These are phyloP conservation scores for Nyctibius bracteatus DNA, from an alignment of 2,113 vertebrate species.

Conservation along the genomic window DNA sequence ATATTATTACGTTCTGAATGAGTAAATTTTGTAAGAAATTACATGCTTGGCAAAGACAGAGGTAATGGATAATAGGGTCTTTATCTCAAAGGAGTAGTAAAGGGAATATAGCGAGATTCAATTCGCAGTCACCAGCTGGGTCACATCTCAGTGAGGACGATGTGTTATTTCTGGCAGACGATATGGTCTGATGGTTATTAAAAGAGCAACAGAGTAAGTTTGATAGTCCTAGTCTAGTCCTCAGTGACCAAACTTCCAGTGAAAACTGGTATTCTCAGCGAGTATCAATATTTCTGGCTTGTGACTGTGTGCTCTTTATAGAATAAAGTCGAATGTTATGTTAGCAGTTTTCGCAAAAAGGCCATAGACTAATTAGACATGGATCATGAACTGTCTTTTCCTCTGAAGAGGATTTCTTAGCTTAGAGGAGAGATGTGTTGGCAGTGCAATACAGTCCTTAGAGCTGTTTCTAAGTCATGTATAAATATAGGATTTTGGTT, in stretches of 20 bases:
- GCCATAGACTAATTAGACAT: neutral
- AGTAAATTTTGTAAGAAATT: neutral
- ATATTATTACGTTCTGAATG: neutral
- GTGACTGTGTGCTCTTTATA: neutral
- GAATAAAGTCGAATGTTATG: neutral
- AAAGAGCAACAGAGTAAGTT: neutral
- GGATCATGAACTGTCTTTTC: neutral
- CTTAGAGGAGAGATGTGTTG: neutral
- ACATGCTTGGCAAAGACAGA: neutral
- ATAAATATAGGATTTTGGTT: neutral
- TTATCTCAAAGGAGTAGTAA: neutral
- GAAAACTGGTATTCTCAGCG: neutral
- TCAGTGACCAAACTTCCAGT: neutral
- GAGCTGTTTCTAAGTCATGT: neutral
- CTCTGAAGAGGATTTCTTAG: neutral
- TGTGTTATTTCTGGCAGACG: conserved; percentile 16
- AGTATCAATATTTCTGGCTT: neutral
- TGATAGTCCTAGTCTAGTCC: neutral
- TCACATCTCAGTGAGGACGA: neutral
- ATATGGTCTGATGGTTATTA: neutral
- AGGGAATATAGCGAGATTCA: neutral
- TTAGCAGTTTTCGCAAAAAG: neutral
- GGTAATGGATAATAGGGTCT: neutral
- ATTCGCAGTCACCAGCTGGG: neutral
- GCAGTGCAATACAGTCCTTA: neutral